phyloP scores from a whole-genome alignment of 2,113 vertebrate genomes.

The Candoia aspera region DNA sequence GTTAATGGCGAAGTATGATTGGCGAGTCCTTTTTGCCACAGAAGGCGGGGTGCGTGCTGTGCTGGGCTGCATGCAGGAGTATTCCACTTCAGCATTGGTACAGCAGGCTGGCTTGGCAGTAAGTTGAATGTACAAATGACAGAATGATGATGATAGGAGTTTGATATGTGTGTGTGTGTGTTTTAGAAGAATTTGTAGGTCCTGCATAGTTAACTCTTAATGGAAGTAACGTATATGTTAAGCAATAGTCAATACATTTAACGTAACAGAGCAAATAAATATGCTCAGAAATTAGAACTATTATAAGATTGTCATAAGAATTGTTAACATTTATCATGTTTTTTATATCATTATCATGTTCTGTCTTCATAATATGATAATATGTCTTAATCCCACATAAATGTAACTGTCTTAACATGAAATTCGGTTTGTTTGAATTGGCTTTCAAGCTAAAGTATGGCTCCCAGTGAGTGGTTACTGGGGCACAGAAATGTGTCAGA shows the following conservation, averaged over 20 bases:
- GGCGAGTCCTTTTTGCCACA: conserved; percentile 87
- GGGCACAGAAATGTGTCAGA: not conserved
- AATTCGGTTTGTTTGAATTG: not conserved
- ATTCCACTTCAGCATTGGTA: conserved; percentile 73
- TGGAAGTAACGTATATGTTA: not conserved
- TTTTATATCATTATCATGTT: not conserved
- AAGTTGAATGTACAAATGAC: conserved; percentile 58
- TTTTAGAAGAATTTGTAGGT: not conserved
- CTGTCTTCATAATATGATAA: not conserved
- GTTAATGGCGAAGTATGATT: conserved; percentile 84
- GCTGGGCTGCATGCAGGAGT: conserved; percentile 87
- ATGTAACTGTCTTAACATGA: not conserved
- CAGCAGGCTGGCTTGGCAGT: conserved; percentile 90
- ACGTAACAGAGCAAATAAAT: not conserved
- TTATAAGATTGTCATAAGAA: not conserved
- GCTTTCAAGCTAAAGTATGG: not conserved
- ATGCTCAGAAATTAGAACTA: not conserved
- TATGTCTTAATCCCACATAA: not conserved
- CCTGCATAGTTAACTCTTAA: not conserved
- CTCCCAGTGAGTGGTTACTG: not conserved
- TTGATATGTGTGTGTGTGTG: not conserved
- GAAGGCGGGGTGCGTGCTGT: conserved; percentile 89
- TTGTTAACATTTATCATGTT: not conserved
- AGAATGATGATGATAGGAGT: not conserved
- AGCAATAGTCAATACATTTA: not conserved